Percentiles rank a stretch among this genome's conserved stretches.
Conservation (phyloP, 2,113 vertebrate genomes). For the Pluvialis apricaria region DNA sequence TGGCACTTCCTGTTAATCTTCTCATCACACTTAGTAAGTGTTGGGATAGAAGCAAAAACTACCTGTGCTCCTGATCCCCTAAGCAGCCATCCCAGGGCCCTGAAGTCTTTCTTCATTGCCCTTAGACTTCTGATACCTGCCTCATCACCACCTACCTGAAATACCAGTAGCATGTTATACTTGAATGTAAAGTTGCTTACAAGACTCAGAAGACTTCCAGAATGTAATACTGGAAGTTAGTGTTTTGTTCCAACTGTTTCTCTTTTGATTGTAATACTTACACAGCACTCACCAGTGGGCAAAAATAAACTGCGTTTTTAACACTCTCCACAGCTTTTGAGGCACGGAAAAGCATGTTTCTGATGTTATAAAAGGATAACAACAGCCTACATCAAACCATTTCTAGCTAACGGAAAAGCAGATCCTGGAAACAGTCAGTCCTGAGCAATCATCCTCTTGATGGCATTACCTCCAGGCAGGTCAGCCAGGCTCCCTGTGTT, state of each 20-base stretch:
- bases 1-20: too few relatives aligned
- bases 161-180: background rate
- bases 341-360: background rate
- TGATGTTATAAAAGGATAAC: background rate
- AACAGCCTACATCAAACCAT: background rate
- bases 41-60: too few relatives aligned
- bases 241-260: background rate
- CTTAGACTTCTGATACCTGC: too few relatives aligned
- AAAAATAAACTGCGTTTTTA: background rate
- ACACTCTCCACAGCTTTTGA: background rate
- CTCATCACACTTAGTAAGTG: too few relatives aligned
- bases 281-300: background rate
- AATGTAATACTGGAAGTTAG: background rate
- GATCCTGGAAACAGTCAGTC: background rate
- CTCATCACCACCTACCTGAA: too few relatives aligned
- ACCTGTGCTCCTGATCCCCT: too few relatives aligned
- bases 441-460: background rate
- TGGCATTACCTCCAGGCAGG: background rate
- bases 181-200: background rate
- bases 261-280: background rate
- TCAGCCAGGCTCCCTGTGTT: background rate
- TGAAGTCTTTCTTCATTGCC: too few relatives aligned
- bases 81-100: too few relatives aligned
- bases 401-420: background rate
- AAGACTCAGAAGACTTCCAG: slow-evolving; percentile 16